Percentiles rank a stretch among this genome's conserved stretches.
Evolutionary conservation across 64 coral and sea anemone genomes (phyloP).

Genomic region (Porites lutea): DNA sequence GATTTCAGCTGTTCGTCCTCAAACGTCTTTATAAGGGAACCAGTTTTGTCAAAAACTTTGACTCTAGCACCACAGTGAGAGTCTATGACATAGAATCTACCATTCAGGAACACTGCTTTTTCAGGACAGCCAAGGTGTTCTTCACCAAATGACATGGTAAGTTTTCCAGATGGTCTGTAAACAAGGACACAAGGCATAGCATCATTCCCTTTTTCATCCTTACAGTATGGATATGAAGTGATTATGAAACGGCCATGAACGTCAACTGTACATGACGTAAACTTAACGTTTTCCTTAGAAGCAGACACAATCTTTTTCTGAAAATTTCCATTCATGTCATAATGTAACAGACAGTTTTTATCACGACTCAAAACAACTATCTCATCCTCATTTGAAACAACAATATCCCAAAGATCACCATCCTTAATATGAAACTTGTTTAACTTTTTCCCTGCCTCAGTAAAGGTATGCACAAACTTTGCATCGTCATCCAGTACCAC

Average conservation of each 20-base stretch:
- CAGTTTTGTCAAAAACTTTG: constrained; percentile 52
- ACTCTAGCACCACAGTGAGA: background rate
- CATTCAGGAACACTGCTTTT: constrained; percentile 65
- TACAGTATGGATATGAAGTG: constrained; percentile 1
- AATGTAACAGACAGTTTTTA: constrained; percentile 62
- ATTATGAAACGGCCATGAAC: constrained; percentile 45
- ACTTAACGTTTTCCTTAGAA: constrained; percentile 27
- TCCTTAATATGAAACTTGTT: constrained; percentile 38
- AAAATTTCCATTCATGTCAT: constrained; percentile 66
- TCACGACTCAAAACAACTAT: constrained; percentile 68
- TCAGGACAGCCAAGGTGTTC: background rate
- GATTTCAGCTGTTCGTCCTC: background rate
- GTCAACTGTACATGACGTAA: constrained; percentile 54
- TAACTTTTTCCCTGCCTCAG: constrained; percentile 28
- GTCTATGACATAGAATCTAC: constrained; percentile 50
- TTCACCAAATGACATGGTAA: constrained; percentile 60
- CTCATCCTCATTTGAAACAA: constrained; percentile 48
- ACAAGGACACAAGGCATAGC: constrained; percentile 32
- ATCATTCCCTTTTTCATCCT: background rate
- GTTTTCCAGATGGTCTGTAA: constrained; percentile 41
- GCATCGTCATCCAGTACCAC: constrained; percentile 53
- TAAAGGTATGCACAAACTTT: constrained; percentile 43
- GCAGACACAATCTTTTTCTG: constrained; percentile 38
- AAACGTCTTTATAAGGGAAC: constrained; percentile 16
- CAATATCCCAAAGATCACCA: constrained; percentile 67